Conservation (phyloP, 2,113 vertebrate genomes). For the Hipposideros armiger region DNA sequence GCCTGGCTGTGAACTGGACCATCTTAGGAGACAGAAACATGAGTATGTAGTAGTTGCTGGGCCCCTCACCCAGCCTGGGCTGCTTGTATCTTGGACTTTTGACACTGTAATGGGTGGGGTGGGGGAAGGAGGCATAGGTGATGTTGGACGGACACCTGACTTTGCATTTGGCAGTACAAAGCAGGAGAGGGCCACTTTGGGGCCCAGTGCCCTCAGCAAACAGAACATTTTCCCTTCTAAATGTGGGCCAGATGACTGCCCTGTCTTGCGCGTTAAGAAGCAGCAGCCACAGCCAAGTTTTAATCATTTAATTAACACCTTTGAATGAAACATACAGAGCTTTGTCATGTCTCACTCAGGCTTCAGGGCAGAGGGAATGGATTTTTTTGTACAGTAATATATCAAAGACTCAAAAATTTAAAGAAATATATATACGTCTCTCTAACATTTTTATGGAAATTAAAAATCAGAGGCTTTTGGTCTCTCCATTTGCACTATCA, state of each 20-base stretch:
- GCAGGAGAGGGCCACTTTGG: neutral
- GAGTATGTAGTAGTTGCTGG: neutral
- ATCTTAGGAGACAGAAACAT: neutral
- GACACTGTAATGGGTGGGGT: neutral
- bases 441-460: conserved; percentile 80
- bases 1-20: neutral
- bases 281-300: conserved; percentile 83
- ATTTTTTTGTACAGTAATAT: conserved; percentile 58
- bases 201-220: neutral
- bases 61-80: neutral
- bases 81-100: neutral
- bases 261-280: conserved; percentile 63
- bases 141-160: neutral
- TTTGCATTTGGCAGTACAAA: neutral
- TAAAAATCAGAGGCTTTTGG: conserved; percentile 76
- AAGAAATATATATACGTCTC: conserved; percentile 83
- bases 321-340: conserved; percentile 86
- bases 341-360: conserved; percentile 81
- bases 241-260: neutral
- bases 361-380: conserved; percentile 80
- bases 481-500: conserved; percentile 72
- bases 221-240: neutral
- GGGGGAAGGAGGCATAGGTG: neutral
- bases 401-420: conserved; percentile 87
- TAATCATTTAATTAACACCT: conserved; percentile 84